A percentile compares a stretch with the other conserved stretches of the same genome.
phyloP scores from a whole-genome alignment of 2,797 vertebrate genomes.

The Chaetophractus vellerosus region DNA sequence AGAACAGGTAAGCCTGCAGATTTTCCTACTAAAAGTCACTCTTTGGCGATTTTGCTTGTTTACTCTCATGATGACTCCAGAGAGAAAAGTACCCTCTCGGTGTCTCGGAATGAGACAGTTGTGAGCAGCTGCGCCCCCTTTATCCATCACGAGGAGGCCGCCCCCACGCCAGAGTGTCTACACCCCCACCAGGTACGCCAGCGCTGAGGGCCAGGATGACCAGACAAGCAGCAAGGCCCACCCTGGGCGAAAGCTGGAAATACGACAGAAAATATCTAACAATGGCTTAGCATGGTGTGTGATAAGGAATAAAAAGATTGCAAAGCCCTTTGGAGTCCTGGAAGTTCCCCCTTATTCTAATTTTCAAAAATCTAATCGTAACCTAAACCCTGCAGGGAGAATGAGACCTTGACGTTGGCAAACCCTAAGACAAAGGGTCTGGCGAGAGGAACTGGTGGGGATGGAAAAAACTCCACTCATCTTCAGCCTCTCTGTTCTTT shows the following conservation, averaged over 20 bases:
- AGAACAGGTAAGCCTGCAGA: not conserved
- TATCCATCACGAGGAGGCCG: not conserved
- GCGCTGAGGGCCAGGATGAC: not conserved
- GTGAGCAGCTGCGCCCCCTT: not conserved
- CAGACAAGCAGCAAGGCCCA: not conserved
- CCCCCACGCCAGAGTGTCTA: not conserved
- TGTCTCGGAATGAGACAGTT: not conserved
- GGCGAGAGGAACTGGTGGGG: not conserved
- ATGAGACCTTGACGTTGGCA: too few species aligned
- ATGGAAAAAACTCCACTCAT: rapidly evolving
- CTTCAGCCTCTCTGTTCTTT: not conserved
- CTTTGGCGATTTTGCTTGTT: not conserved
- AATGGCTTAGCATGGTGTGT: rapidly evolving
- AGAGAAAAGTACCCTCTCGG: not conserved
- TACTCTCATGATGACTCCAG: not conserved
- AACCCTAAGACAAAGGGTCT: not conserved
- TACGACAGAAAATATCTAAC: rapidly evolving
- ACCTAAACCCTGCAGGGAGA: not conserved
- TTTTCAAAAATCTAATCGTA: not conserved
- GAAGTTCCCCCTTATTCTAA: not conserved
- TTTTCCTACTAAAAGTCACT: not conserved
- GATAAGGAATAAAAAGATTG: not conserved
- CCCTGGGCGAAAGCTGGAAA: not conserved
- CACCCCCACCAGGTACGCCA: not conserved
- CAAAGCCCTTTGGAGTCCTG: not conserved